A percentile compares a stretch with the other conserved stretches of the same genome.
These are phyloP conservation scores for Spondyliosoma cantharus DNA, from an alignment of 2,797 vertebrate genomes.

Conservation along the genomic window DNA sequence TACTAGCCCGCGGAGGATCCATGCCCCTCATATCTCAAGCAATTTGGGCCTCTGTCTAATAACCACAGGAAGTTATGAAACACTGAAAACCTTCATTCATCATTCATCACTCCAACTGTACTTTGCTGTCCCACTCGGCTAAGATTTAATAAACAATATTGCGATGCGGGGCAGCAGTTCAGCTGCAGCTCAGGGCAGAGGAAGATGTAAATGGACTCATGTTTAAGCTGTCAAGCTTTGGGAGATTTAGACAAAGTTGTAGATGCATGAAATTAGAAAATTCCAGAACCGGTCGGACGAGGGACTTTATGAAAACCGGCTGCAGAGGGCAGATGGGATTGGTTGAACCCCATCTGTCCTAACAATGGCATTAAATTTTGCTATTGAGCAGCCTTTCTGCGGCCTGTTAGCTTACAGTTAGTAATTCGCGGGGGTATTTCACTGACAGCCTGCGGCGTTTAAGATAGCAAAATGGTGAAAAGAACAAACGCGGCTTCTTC, in stretches of 20 bases:
- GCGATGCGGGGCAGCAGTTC: slow-evolving; percentile 36
- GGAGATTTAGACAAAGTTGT: slow-evolving; percentile 69
- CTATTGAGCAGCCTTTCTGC: slow-evolving; percentile 32
- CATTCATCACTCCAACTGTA: slow-evolving; percentile 55
- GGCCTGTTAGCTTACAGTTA: slow-evolving; percentile 28
- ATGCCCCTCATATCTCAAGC: slow-evolving; percentile 46
- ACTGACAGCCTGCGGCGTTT: slow-evolving; percentile 50
- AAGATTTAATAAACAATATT: slow-evolving; percentile 76
- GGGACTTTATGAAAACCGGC: slow-evolving; percentile 28
- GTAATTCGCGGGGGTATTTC: slow-evolving; percentile 45
- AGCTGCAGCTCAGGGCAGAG: slow-evolving; percentile 40
- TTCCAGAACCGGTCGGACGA: slow-evolving; percentile 18
- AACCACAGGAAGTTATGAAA: slow-evolving; percentile 70
- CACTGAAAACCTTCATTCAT: slow-evolving; percentile 59
- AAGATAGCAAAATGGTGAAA: slow-evolving; percentile 57
- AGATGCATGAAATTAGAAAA: slow-evolving; percentile 74
- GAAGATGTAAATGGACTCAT: slow-evolving; percentile 71
- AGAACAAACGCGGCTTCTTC: slow-evolving; percentile 8
- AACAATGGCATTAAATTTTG: slow-evolving; percentile 43
- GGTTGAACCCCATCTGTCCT: slow-evolving; percentile 24
- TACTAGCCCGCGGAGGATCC: slow-evolving; percentile 40
- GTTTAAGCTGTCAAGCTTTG: slow-evolving; percentile 67
- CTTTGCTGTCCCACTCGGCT: slow-evolving; percentile 51
- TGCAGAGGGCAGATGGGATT: slow-evolving; percentile 36
- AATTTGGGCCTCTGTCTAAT: slow-evolving; percentile 63